Base-by-base conservation (phyloP, 1,140 invertebrate species). In the Lasioglossum albipes region DNA sequence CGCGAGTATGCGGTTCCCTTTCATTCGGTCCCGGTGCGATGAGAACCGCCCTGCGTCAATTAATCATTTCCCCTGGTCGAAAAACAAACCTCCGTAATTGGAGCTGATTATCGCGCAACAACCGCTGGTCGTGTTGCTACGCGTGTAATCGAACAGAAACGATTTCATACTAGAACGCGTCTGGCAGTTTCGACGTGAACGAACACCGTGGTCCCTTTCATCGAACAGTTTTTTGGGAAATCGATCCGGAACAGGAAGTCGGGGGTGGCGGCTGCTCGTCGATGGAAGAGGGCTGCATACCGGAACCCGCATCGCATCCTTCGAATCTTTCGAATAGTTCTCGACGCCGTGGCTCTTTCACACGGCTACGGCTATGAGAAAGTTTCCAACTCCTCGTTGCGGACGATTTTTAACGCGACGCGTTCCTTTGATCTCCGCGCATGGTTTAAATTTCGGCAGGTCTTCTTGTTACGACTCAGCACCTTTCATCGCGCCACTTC, bases 291-390 rank as follows among this genome's bases (percentile, higher is more conserved):
- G 45, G 57, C 54, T 52, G 27, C 45, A 57, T 52, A 71, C 69
- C 64, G 75, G 83, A 84, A 87, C 85, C 84, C 83, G 83, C 87
- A 87, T 87, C 71, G 75, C 70, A 75, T 86, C 78, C 68, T 69
- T 72, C 65, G 61, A 77, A 86, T 85, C 79, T 36, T 64, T 82
- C 61, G 75, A 88, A 90, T 84, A 82, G 84, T 83, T 87, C 81
- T 45, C 70, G 72, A 70, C 75, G 66, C 13, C 6, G 13, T 12
- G 49, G 85, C 87, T 82, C 86, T 83, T 90, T 90, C 88, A 88
- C 85, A 88, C 83, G 84, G 45, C 41, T 27, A 10, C 22, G 3
- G 77, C 75, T 83, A 84, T 87, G 89, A 89, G 89, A 90, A 89
- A 79, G 81, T 84, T 88, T 71, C 71, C 6, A n/a, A 6, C 5